These are phyloP conservation scores for Drosophila sordidula DNA, from an alignment of 2,888 invertebrate species.

Conservation along the genomic window DNA sequence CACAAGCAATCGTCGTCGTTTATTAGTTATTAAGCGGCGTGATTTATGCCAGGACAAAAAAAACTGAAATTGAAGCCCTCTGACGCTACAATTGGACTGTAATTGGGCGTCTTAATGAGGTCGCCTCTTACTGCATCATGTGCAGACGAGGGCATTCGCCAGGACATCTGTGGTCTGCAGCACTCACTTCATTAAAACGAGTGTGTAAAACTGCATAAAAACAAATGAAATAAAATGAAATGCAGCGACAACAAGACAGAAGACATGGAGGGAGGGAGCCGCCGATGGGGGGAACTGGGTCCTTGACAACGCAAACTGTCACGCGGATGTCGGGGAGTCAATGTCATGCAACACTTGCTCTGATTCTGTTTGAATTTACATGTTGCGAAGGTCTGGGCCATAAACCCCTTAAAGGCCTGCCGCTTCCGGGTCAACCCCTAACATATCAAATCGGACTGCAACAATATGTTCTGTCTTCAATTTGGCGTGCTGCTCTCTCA, in stretches of 20 bases:
- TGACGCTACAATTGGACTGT: slow-evolving; percentile 53
- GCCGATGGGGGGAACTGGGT: slow-evolving; percentile 21
- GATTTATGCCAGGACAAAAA: slow-evolving; percentile 59
- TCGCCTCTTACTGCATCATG: slow-evolving; percentile 17
- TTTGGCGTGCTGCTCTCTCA: neutral
- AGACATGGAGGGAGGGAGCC: slow-evolving; percentile 18
- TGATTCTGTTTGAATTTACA: slow-evolving; percentile 43
- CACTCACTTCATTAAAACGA: slow-evolving; percentile 54
- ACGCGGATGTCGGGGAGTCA: slow-evolving; percentile 21
- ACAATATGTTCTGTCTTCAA: slow-evolving; percentile 41
- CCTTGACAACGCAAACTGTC: slow-evolving; percentile 44
- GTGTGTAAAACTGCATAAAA: slow-evolving; percentile 43
- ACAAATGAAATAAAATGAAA: slow-evolving; percentile 46
- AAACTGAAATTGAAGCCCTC: slow-evolving; percentile 29
- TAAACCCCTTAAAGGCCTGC: neutral
- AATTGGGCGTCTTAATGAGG: slow-evolving; percentile 66
- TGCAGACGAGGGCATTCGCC: slow-evolving; percentile 11
- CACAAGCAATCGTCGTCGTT: slow-evolving; percentile 48
- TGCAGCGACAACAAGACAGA: slow-evolving; percentile 39
- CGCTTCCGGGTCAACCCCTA: neutral
- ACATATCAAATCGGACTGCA: slow-evolving; percentile 27
- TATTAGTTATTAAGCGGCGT: slow-evolving; percentile 77
- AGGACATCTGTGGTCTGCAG: slow-evolving; percentile 50
- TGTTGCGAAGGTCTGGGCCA: neutral
- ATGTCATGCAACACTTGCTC: slow-evolving; percentile 35